Conservation (phyloP, 2,113 vertebrate species). For the Hypomesus transpacificus region DNA sequence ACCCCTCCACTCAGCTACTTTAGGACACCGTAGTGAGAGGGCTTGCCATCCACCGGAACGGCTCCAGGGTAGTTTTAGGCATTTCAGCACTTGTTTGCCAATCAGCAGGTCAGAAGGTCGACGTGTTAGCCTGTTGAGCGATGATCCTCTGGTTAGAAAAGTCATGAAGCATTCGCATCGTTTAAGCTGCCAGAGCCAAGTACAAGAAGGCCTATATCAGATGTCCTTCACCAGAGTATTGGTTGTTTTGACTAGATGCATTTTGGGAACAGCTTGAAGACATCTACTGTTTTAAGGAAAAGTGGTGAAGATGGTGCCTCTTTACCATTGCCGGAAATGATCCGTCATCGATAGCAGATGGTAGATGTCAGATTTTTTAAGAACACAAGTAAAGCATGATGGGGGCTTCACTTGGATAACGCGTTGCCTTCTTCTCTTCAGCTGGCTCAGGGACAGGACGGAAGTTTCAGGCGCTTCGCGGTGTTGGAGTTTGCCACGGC, state of each 20-base stretch:
- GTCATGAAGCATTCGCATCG: too few species aligned
- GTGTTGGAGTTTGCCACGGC: constrained; percentile 83
- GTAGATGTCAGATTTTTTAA: too few species aligned
- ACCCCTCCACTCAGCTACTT: neutral
- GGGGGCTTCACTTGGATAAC: neutral
- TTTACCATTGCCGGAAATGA: too few species aligned
- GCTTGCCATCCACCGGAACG: neutral
- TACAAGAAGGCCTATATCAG: too few species aligned
- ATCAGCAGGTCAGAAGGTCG: neutral
- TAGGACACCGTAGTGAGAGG: neutral
- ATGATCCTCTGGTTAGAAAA: too few species aligned
- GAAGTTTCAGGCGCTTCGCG: constrained; percentile 84
- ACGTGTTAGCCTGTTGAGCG: neutral
- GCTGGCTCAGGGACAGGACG: constrained; percentile 89
- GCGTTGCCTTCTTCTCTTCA: constrained; percentile 36
- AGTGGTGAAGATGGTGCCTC: too few species aligned
- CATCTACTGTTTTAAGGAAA: too few species aligned
- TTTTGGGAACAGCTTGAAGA: too few species aligned
- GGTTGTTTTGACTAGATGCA: too few species aligned
- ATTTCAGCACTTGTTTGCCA: neutral
- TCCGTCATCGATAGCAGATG: too few species aligned
- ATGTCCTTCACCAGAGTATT: too few species aligned
- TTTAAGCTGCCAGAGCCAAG: too few species aligned
- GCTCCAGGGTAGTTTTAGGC: neutral
- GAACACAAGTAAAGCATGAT: neutral